Conservation (phyloP, 2,113 vertebrate genomes). For the Chamaetylas fuelleborni region DNA sequence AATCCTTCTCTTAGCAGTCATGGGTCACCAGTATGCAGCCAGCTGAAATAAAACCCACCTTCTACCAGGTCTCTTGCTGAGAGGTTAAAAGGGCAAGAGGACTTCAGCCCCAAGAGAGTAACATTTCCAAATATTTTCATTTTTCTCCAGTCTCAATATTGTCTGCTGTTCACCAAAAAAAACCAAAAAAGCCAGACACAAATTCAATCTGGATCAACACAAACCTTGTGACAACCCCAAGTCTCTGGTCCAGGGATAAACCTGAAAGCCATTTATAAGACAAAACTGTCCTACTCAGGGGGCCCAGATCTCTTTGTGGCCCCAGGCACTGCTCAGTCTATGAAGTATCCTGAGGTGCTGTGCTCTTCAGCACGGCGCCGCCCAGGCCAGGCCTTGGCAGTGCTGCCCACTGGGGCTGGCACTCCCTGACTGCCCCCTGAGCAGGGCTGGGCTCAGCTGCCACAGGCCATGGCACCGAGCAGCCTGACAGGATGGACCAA, state of each 20-base stretch:
- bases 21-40: neutral
- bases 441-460: neutral
- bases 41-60: neutral
- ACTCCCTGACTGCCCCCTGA: neutral
- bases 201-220: neutral
- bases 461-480: neutral
- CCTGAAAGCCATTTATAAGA: neutral
- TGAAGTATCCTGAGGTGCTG: neutral
- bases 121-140: neutral
- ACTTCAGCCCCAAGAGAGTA: neutral
- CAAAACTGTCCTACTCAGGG: neutral
- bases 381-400: neutral
- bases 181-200: neutral
- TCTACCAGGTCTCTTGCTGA: neutral
- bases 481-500: neutral
- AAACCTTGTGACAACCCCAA: neutral
- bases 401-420: neutral
- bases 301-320: neutral
- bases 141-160: neutral
- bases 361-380: neutral
- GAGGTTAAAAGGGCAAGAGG: neutral
- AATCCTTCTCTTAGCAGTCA: neutral
- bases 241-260: neutral
- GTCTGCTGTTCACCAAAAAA: neutral
- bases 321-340: neutral